A percentile compares a stretch with the other conserved stretches of the same genome.
phyloP scores from a whole-genome alignment of 2,888 invertebrate genomes.

The Megalurothrips usitatus region DNA sequence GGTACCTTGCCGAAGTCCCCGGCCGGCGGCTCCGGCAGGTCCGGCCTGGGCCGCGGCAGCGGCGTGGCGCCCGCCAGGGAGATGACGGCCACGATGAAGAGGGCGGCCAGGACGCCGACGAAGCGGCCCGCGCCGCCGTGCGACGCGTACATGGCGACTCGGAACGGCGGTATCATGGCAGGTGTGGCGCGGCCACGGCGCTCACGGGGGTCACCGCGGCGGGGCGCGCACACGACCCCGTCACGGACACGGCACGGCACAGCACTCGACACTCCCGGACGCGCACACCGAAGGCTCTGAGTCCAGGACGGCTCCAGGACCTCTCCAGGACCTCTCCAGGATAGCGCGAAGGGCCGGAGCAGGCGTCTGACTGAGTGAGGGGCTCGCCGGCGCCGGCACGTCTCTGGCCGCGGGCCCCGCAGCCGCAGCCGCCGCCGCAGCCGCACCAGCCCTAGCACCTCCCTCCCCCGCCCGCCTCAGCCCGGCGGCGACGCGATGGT shows the following conservation, averaged over 20 bases:
- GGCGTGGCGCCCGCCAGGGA: neutral
- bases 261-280: neutral
- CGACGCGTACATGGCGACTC: neutral
- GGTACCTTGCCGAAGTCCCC: neutral
- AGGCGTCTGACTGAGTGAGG: neutral
- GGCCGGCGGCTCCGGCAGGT: neutral
- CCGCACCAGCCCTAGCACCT: neutral
- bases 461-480: neutral
- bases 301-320: neutral
- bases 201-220: neutral
- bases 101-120: neutral
- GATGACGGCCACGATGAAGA: neutral
- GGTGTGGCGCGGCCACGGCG: neutral
- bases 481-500: neutral
- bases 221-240: neutral
- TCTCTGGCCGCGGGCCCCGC: neutral
- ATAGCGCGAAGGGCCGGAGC: neutral
- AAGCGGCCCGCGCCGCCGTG: neutral
- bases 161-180: neutral
- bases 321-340: neutral
- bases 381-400: neutral
- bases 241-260: too few species aligned
- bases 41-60: neutral
- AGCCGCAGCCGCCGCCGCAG: neutral
- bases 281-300: neutral